Base-by-base conservation (phyloP, 1,140 invertebrate species). In the Reticulitermes speratus region DNA sequence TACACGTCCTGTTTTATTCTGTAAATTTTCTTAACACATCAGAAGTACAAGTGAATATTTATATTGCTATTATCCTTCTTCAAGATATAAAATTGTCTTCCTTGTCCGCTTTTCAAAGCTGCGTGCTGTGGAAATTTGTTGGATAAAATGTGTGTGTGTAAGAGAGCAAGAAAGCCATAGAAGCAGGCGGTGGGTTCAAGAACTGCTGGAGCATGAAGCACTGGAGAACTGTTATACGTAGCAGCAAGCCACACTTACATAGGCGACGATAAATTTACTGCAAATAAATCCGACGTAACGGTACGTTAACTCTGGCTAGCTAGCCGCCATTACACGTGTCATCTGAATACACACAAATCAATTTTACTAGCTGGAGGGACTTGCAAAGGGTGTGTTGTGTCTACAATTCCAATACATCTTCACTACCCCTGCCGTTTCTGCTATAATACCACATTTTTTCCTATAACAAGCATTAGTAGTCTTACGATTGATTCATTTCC, bases 331-430 rank as follows among this genome's bases (percentile, higher is more conserved):
- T 75, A 75, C n/a, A 75, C 9, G 65, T 75, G 65, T 75, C 65
- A 75, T 75, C 65, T 75, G 65, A 75, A 75, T 75, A 75, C 65
- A 25, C 65, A 75, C 65, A 75, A 75, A 75, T 75, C 65, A 75
- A 75, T 75, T 75, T 75, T 75, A 75, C 0, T 75, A 75, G 65
- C 52, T 6, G 52, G 52, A 25, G n/a, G 19, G 59, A 16, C 59
- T 65, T 1, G 59, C 59, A 65, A 65, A 65, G 59, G 21, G 19
- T 65, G 25, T 30, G n/a, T 75, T 75, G 65, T 75, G 65, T 75
- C 65, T 75, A 8, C 65, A 75, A 7, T 30, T 11, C 25, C n/a
- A 75, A 75, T 75, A 75, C 65, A 75, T 65, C 21, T 65, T 65
- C 59, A 65, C 59, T 65, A 65, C 21, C 19, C 21, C 21, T 65